Evolutionary conservation across 2,113 vertebrate species (phyloP).

Genomic region (Vidua macroura): DNA sequence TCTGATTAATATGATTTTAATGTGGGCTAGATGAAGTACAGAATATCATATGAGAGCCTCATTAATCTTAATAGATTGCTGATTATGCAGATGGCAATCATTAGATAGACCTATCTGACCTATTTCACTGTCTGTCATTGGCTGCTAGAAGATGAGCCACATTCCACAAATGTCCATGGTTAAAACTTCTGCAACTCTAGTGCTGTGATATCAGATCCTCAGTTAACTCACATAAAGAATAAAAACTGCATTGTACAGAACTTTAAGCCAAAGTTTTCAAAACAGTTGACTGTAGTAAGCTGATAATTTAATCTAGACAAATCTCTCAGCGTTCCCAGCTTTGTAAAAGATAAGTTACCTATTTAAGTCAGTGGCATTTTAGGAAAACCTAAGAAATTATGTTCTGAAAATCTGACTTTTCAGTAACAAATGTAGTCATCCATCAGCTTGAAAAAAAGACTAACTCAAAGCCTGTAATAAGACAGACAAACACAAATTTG

Average conservation of each 20-base stretch:
- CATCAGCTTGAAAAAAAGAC: background rate
- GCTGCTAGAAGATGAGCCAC: background rate
- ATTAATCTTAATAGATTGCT: constrained; percentile 52
- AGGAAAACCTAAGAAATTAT: background rate
- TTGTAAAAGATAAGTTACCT: background rate
- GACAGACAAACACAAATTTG: background rate
- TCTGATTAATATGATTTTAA: constrained; percentile 57
- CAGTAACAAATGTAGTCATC: background rate
- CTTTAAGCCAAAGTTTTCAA: background rate
- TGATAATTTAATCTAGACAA: background rate
- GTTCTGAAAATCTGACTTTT: background rate
- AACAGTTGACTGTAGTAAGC: background rate
- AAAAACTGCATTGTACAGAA: background rate
- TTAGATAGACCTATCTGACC: background rate
- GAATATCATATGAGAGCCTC: background rate
- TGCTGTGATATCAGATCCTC: background rate
- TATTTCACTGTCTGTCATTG: background rate
- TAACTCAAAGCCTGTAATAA: background rate
- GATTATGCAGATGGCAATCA: constrained; percentile 36
- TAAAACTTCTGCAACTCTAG: background rate
- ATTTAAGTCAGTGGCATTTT: background rate
- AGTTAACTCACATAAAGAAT: background rate
- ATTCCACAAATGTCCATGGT: background rate
- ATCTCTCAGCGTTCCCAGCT: background rate
- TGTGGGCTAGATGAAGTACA: background rate